Base-by-base conservation (phyloP, 1,140 invertebrate species). In the Heterodera schachtii region DNA sequence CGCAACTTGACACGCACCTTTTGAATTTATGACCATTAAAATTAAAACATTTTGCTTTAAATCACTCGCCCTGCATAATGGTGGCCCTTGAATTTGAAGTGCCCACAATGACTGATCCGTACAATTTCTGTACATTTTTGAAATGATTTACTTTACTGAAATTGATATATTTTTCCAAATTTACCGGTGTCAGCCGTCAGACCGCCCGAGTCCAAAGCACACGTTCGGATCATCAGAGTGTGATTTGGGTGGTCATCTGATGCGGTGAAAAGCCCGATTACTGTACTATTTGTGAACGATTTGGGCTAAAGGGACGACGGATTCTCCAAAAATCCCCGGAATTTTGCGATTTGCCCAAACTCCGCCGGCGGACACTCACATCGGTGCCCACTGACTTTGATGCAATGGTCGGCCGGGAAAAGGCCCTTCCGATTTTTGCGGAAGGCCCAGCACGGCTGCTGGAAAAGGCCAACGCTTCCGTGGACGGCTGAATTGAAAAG, bases 401-500 rank as follows among this genome's bases (percentile, higher is more conserved):
- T 95, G 91, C 97, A 98, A 70, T 96, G 94, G 0, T 96, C 97
- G 47, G 96, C 97, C 0, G 96, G 97, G 91, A 98, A 98, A 1
- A 97, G 91, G 0, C 96, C 96, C 89, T 95, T 93, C 73, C 96
- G 92, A 6, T 94, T 94, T 91, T 96, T 97, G 79, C 95, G 92
- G 0, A 95, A 95, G 0, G 95, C 95, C 93, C 95, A 94, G 90
- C 97, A 98, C 6, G 95, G 95, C 11, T 94, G 94, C 90, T 97
- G 94, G 70, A 95, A 92, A 88, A 96, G 94, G 81, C 93, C 93
- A 41, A 93, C 90, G 2, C 94, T 95, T 84, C 93, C 94, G 90
- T 96, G 96, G 90, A 96, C 95, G 13, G 78, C 75, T 21, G 74
- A 80, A 71, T 13, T 19, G 5, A 69, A 69, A 7, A 2, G 69